Conservation (phyloP, 1,140 invertebrate genomes). For the Anoplolepis gracilipes region DNA sequence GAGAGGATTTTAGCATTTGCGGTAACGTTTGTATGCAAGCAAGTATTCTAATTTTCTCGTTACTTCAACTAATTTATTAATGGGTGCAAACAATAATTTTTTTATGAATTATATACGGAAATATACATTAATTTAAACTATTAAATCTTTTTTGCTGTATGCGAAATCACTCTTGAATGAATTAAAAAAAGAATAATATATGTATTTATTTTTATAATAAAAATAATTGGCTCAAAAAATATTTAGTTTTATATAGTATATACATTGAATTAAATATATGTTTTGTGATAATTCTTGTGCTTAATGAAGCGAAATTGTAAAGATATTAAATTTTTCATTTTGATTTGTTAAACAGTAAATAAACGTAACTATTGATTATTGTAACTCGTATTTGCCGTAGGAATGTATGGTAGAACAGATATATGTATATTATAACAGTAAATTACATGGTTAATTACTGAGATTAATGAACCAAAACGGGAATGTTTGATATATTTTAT, state of each 20-base stretch:
- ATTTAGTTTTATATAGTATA: too few species aligned
- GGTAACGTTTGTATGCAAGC: too few species aligned
- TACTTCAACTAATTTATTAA: too few species aligned
- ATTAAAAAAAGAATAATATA: neutral
- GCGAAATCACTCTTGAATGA: neutral
- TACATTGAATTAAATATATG: neutral
- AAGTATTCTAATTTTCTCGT: too few species aligned
- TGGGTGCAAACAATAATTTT: too few species aligned
- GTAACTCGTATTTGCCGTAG: neutral
- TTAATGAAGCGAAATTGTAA: neutral
- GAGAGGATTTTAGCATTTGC: too few species aligned
- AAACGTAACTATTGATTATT: neutral
- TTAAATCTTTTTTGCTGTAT: too few species aligned
- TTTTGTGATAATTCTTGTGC: neutral
- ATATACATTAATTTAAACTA: too few species aligned
- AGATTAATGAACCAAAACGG: conserved; percentile 4
- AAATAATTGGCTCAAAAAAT: too few species aligned
- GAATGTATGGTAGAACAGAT: neutral
- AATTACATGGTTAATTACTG: conserved; percentile 21
- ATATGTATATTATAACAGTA: too few species aligned
- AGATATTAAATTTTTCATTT: conserved; percentile 2
- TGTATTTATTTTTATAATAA: neutral
- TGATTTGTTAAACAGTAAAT: neutral
- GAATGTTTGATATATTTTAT: neutral
- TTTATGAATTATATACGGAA: too few species aligned